phyloP scores from a whole-genome alignment of 2,797 vertebrate species.

The Etheostoma nigrum region DNA sequence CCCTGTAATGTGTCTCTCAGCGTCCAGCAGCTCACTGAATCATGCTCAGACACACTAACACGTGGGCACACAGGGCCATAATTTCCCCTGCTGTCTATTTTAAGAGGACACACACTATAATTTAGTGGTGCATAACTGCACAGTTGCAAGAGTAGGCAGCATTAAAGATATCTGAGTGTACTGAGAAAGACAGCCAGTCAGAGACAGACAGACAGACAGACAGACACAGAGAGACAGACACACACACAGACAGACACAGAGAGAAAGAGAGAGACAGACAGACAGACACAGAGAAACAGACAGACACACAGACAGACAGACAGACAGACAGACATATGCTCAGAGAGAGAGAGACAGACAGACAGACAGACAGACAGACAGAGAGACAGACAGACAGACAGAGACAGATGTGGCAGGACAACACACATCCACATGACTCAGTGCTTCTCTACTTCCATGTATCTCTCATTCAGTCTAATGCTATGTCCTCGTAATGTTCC shows the following conservation, averaged over 20 bases:
- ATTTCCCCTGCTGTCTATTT: slow-evolving; percentile 76
- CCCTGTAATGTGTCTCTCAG: slow-evolving; percentile 19
- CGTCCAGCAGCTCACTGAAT: slow-evolving; percentile 38
- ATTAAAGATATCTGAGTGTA: slow-evolving; percentile 53
- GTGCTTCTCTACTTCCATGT: slow-evolving; percentile 13
- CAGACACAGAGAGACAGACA: too few species aligned
- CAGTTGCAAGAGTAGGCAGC: slow-evolving; percentile 43
- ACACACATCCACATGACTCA: slow-evolving; percentile 35
- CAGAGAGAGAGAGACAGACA: too few species aligned
- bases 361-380: not conserved
- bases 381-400: too few species aligned
- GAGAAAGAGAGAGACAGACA: too few species aligned
- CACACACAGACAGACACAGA: too few species aligned
- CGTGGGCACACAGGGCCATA: slow-evolving; percentile 53
- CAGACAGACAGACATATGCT: too few species aligned
- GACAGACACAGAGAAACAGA: too few species aligned
- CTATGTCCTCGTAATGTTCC: slow-evolving; percentile 37
- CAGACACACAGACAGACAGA: too few species aligned
- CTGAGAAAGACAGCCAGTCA: slow-evolving; percentile 12
- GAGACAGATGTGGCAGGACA: slow-evolving; percentile 12
- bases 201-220: too few species aligned
- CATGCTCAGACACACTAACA: slow-evolving; percentile 33
- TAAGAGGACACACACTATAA: slow-evolving; percentile 70
- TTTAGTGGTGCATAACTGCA: slow-evolving; percentile 69
- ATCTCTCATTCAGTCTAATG: slow-evolving; percentile 16